These are phyloP conservation scores for Scolopax mira DNA, from an alignment of 2,113 vertebrate species.

Conservation along the genomic window DNA sequence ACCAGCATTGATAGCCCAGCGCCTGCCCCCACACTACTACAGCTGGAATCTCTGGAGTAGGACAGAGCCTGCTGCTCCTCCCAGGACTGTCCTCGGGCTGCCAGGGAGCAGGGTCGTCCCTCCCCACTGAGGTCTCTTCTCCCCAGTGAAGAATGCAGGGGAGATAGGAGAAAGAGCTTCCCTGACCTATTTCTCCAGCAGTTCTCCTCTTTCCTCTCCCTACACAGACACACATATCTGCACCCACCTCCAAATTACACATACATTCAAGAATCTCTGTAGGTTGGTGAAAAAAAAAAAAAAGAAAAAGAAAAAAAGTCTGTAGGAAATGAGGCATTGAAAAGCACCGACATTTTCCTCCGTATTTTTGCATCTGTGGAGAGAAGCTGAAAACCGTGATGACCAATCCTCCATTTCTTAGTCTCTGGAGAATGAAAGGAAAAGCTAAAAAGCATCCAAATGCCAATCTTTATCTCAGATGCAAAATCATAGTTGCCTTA, in stretches of 20 bases:
- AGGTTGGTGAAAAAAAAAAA: background rate
- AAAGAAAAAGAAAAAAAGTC: background rate
- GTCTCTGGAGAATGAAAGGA: background rate
- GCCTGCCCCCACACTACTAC: background rate
- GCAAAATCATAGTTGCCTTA: background rate
- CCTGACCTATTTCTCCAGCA: constrained; percentile 15
- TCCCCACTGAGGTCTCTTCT: background rate
- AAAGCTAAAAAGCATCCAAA: background rate
- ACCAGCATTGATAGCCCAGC: background rate
- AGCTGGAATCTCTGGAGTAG: background rate
- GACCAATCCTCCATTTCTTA: background rate
- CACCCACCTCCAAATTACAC: constrained; percentile 44
- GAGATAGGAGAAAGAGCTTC: background rate
- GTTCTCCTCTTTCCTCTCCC: background rate
- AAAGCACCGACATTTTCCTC: background rate
- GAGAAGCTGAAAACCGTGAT: background rate
- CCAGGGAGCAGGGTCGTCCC: background rate
- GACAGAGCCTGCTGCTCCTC: background rate
- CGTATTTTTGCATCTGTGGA: background rate
- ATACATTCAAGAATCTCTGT: constrained; percentile 39
- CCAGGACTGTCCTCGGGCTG: background rate
- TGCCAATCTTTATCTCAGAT: background rate
- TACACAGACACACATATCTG: constrained; percentile 5
- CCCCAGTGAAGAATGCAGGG: background rate
- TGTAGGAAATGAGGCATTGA: background rate